Conservation (phyloP, 2,888 invertebrate species). For the Sinelater perroti region DNA sequence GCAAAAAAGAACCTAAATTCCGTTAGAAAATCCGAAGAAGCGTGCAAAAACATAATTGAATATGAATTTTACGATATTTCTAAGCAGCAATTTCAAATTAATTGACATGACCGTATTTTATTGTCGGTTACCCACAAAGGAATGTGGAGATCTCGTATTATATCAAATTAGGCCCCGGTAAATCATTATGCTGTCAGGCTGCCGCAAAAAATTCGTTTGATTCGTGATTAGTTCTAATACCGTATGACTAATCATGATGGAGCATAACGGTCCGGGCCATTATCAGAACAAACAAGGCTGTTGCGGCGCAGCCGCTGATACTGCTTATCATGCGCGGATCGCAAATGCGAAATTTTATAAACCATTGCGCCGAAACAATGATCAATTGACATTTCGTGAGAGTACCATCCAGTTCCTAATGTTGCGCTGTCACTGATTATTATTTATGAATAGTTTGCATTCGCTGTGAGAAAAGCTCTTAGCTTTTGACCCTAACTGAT, state of each 20-base stretch:
- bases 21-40: no score
- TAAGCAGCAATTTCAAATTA: no score
- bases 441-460: slow-evolving; percentile 31
- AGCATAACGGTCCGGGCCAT: not conserved
- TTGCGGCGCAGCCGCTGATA: slow-evolving; percentile 16
- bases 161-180: slow-evolving; percentile 14
- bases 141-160: slow-evolving; percentile 9
- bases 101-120: no score
- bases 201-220: not conserved
- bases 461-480: slow-evolving; percentile 32
- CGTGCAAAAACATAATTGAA: no score
- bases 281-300: no score
- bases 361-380: slow-evolving; percentile 30
- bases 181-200: slow-evolving; percentile 10
- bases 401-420: slow-evolving; percentile 23
- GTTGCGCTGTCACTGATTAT: slow-evolving; percentile 31
- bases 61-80: no score
- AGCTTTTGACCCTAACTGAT: slow-evolving; percentile 27
- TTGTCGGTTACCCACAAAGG: slow-evolving; percentile 13
- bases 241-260: slow-evolving; percentile 2
- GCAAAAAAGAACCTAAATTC: no score
- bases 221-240: slow-evolving; percentile 8
- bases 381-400: slow-evolving; percentile 31
- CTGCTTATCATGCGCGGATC: slow-evolving; percentile 24
- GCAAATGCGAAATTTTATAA: slow-evolving; percentile 31